Evolutionary conservation across 2,888 invertebrate species (phyloP).

Genomic region (Pollenia labialis): DNA sequence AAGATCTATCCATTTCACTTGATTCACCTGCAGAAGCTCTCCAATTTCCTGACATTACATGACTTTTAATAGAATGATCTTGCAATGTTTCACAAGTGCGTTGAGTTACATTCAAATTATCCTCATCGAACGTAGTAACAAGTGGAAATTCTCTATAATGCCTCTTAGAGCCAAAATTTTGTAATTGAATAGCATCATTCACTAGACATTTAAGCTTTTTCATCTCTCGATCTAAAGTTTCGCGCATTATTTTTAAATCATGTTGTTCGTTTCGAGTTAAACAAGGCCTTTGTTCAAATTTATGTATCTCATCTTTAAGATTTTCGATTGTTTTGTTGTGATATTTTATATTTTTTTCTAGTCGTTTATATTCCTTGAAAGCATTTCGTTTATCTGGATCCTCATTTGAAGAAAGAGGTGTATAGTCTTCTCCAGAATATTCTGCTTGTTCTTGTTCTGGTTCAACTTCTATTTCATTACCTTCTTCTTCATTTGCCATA

Average conservation of each 20-base stretch:
- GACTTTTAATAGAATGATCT: constrained; percentile 6
- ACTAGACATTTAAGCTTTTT: constrained; percentile 80
- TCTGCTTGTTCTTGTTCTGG: constrained; percentile 51
- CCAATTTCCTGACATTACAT: constrained; percentile 4
- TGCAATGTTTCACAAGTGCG: constrained; percentile 60
- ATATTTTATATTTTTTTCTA: constrained; percentile 80
- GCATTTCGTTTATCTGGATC: constrained; percentile 79
- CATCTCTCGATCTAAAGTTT: constrained; percentile 82
- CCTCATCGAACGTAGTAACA: constrained; percentile 82
- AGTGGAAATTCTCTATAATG: constrained; percentile 79
- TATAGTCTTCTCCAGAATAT: constrained; percentile 74
- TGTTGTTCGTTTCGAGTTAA: constrained; percentile 79
- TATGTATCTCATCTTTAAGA: constrained; percentile 79
- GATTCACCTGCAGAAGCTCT: constrained; percentile 66
- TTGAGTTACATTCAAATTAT: constrained; percentile 77
- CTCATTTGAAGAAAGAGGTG: constrained; percentile 78
- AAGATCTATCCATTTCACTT: constrained; percentile 64
- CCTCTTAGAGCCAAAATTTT: constrained; percentile 80
- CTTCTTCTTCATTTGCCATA: constrained; percentile 66
- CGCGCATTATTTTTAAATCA: constrained; percentile 79
- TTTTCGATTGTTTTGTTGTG: constrained; percentile 81
- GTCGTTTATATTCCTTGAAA: constrained; percentile 79
- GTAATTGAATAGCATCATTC: constrained; percentile 79
- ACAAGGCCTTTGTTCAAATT: constrained; percentile 77
- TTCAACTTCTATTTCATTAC: constrained; percentile 73